phyloP scores from a whole-genome alignment of 2,797 vertebrate species.

The Coreius guichenoti region DNA sequence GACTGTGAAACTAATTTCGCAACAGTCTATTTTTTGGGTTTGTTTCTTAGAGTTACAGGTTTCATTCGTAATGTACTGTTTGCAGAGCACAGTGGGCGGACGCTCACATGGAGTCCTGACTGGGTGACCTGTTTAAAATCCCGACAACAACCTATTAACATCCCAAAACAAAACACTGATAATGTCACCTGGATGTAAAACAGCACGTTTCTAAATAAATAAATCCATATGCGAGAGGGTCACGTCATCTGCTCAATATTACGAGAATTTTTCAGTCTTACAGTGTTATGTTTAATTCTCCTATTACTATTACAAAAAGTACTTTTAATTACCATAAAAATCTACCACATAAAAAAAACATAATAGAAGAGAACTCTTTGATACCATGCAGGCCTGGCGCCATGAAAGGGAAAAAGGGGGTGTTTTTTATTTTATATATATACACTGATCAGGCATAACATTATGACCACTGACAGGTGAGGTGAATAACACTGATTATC shows the following conservation, averaged over 20 bases:
- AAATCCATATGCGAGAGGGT: not conserved
- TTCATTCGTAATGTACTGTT: slow-evolving; percentile 9
- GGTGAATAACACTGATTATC: too few relatives aligned
- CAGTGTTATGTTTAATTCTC: not conserved
- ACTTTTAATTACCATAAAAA: not conserved
- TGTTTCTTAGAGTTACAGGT: slow-evolving; percentile 14
- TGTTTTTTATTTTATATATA: too few relatives aligned
- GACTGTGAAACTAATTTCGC: slow-evolving; percentile 21
- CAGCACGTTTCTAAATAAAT: not conserved
- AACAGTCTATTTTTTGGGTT: not conserved
- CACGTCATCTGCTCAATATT: not conserved
- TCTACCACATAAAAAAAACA: not conserved
- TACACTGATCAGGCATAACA: too few relatives aligned
- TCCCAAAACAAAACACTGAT: slow-evolving; percentile 1
- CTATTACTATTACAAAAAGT: not conserved
- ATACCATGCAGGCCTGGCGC: not conserved
- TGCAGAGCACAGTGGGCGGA: not conserved
- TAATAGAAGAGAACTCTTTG: not conserved
- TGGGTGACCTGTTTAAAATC: slow-evolving; percentile 14
- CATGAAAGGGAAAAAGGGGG: not conserved
- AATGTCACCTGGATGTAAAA: not conserved
- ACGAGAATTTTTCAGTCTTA: not conserved
- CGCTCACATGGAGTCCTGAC: not conserved
- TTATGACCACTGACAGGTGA: too few relatives aligned
- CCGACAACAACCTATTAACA: not conserved